Evolutionary conservation across 2,888 invertebrate species (phyloP).

Genomic region (Epistrophella euchroma): DNA sequence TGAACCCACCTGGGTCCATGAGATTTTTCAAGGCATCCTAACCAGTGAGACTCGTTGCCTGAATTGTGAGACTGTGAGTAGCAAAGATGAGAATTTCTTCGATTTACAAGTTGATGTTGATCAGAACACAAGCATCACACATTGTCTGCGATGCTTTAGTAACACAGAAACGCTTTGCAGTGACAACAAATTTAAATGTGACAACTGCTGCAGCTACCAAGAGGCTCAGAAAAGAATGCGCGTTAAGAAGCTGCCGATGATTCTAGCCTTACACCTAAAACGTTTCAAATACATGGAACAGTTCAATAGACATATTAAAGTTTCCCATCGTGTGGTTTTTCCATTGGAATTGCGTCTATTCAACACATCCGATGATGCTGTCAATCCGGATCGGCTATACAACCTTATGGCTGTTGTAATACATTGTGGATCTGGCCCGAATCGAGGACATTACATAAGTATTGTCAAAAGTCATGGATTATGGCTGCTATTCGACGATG

Average conservation of each 20-base stretch:
- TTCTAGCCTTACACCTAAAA: conserved; percentile 98
- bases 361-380: conserved; percentile 99
- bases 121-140: conserved; percentile 99
- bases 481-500: conserved; percentile 99
- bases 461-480: conserved; percentile 99
- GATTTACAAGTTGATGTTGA: conserved; percentile 99
- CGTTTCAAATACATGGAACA: conserved; percentile 98
- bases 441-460: conserved; percentile 99
- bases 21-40: conserved; percentile 99
- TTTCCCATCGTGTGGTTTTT: conserved; percentile 99
- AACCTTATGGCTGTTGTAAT: conserved; percentile 99
- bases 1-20: conserved; percentile 99
- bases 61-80: conserved; percentile 99
- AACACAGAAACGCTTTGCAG: conserved; percentile 99
- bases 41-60: conserved; percentile 99
- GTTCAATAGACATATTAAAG: conserved; percentile 98
- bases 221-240: conserved; percentile 99
- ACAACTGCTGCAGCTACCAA: conserved; percentile 99
- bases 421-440: conserved; percentile 99
- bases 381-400: conserved; percentile 98
- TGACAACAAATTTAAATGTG: conserved; percentile 99
- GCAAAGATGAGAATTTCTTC: conserved; percentile 99
- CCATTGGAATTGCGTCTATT: conserved; percentile 98
- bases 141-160: conserved; percentile 98
- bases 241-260: conserved; percentile 98